phyloP scores from a whole-genome alignment of 2,888 invertebrate genomes.

The Euspilapteryx auroguttella region DNA sequence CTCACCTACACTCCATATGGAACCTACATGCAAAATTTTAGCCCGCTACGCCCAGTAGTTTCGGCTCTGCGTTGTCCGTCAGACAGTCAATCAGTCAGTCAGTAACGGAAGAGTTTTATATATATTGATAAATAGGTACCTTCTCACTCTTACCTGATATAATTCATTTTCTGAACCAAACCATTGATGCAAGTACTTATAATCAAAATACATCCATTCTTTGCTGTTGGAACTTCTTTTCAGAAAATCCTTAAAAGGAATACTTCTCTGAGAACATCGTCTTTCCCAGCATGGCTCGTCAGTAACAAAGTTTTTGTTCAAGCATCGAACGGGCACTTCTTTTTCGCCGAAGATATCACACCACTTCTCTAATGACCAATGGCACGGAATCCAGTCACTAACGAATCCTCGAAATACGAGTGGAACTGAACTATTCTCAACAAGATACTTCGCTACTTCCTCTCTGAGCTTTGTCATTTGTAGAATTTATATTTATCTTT shows the following conservation, averaged over 20 bases:
- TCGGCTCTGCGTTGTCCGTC: too few species aligned
- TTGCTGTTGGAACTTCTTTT: conserved; percentile 24
- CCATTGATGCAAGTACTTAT: conserved; percentile 77
- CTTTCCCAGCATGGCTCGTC: conserved; percentile 80
- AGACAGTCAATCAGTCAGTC: too few species aligned
- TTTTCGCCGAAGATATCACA: conserved; percentile 53
- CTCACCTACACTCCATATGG: too few species aligned
- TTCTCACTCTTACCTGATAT: conserved; percentile 55
- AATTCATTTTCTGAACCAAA: too few species aligned
- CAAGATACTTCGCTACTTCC: background rate
- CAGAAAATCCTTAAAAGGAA: conserved; percentile 68
- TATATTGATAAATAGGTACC: conserved; percentile 52
- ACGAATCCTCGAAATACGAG: conserved; percentile 55
- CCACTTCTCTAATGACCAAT: conserved; percentile 67
- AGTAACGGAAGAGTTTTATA: too few species aligned
- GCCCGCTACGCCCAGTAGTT: too few species aligned
- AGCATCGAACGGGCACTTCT: conserved; percentile 60
- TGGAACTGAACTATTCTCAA: conserved; percentile 19
- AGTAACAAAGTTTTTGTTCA: conserved; percentile 29
- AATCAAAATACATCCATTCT: conserved; percentile 83
- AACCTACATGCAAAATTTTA: too few species aligned
- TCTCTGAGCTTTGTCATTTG: too few species aligned
- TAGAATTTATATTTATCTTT: too few species aligned
- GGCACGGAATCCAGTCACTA: conserved; percentile 57
- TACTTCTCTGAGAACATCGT: conserved; percentile 57